phyloP scores from a whole-genome alignment of 2,113 vertebrate genomes.

The Osmerus mordax region DNA sequence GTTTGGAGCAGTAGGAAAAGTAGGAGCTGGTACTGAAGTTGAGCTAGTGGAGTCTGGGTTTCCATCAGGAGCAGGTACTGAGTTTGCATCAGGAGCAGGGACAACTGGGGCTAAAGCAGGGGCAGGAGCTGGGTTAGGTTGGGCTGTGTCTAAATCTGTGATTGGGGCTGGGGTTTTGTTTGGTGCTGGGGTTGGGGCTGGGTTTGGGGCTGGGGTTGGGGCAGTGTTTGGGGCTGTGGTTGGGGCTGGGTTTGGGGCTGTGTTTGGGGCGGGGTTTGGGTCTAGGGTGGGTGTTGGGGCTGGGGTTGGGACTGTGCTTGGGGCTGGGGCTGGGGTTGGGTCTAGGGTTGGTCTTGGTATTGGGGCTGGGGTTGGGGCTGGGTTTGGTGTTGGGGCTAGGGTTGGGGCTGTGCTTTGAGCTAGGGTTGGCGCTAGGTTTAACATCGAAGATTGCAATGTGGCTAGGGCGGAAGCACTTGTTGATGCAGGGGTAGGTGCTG shows the following conservation, averaged over 20 bases:
- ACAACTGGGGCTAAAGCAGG: not conserved
- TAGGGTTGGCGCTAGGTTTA: slow-evolving; percentile 39
- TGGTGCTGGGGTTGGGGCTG: not conserved
- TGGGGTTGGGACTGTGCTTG: not conserved
- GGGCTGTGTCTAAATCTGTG: no score
- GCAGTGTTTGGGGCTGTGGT: not conserved
- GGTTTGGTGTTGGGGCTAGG: not conserved
- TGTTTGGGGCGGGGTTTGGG: not conserved
- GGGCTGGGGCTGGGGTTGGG: not conserved
- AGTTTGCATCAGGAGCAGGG: not conserved
- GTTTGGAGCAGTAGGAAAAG: not conserved
- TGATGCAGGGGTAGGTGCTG: not conserved
- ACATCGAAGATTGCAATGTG: not conserved
- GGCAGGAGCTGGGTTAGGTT: no score
- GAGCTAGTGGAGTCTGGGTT: not conserved
- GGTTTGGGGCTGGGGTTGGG: not conserved
- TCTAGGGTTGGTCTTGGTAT: not conserved
- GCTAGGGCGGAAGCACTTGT: not conserved
- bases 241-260: not conserved
- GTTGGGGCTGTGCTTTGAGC: not conserved
- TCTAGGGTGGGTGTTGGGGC: not conserved
- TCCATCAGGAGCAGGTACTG: not conserved
- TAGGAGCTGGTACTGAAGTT: not conserved
- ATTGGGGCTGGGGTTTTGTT: not conserved
- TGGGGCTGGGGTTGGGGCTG: no score